Conservation (phyloP, 1,140 invertebrate species). For the Metopolophium dirhodum region DNA sequence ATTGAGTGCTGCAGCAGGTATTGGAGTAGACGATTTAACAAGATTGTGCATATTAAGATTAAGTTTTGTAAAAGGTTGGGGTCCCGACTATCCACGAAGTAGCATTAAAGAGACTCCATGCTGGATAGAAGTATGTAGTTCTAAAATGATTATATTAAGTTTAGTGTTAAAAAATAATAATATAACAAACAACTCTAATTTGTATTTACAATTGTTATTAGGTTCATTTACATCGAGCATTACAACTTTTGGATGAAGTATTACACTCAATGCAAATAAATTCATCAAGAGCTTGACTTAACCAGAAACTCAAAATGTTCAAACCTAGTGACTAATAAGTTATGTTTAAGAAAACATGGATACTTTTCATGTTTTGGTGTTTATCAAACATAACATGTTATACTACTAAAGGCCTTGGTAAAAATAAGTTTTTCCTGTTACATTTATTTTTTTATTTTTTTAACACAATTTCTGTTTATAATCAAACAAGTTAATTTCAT, state of each 20-base stretch:
- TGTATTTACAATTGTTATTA: slow-evolving; percentile 59
- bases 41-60: slow-evolving; percentile 93
- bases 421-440: slow-evolving; percentile 1
- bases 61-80: slow-evolving; percentile 99
- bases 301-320: background rate
- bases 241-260: slow-evolving; percentile 95
- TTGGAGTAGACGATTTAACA: slow-evolving; percentile 96
- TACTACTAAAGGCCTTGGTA: background rate
- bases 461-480: background rate
- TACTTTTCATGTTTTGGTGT: background rate
- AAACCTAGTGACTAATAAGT: slow-evolving; percentile 17
- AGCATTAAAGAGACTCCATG: slow-evolving; percentile 98
- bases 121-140: slow-evolving; percentile 83
- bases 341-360: slow-evolving; percentile 35
- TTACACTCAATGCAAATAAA: slow-evolving; percentile 93
- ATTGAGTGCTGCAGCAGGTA: slow-evolving; percentile 85
- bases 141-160: too few relatives aligned
- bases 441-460: background rate
- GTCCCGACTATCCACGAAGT: slow-evolving; percentile 95
- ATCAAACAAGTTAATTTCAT: background rate
- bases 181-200: background rate
- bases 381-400: background rate
- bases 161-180: background rate
- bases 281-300: slow-evolving; percentile 63
- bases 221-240: slow-evolving; percentile 92